These are phyloP conservation scores for Aulostomus chinensis DNA, from an alignment of 2,797 vertebrate genomes.

Conservation along the genomic window DNA sequence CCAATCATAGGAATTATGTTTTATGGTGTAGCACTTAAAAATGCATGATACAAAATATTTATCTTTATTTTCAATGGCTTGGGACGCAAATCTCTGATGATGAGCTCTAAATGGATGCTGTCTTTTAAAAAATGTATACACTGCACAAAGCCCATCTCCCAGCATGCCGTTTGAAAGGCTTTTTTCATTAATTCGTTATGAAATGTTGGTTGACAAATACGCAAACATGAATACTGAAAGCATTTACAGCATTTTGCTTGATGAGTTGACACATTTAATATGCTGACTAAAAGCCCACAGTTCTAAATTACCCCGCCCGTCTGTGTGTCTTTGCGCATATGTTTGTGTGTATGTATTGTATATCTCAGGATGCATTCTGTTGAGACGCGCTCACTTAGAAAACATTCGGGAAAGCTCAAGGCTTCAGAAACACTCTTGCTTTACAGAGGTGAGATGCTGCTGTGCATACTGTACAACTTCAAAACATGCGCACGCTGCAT, in stretches of 20 bases:
- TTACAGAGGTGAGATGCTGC: conserved; percentile 70
- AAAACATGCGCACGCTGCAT: conserved; percentile 64
- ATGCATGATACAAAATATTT: conserved; percentile 84
- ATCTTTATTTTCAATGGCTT: conserved; percentile 70
- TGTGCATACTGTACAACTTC: conserved; percentile 55
- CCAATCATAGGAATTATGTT: conserved; percentile 59
- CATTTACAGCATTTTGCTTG: conserved; percentile 80
- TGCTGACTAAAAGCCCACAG: conserved; percentile 82
- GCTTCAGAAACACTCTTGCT: conserved; percentile 69
- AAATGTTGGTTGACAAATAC: conserved; percentile 86
- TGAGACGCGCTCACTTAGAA: conserved; percentile 61
- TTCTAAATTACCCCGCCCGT: conserved; percentile 54
- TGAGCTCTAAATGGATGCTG: conserved; percentile 78
- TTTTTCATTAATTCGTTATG: conserved; percentile 84
- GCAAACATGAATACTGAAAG: conserved; percentile 84
- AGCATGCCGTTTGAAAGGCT: conserved; percentile 72
- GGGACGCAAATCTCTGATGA: conserved; percentile 77
- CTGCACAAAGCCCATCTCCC: conserved; percentile 71
- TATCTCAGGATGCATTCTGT: conserved; percentile 51
- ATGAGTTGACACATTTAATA: conserved; percentile 83
- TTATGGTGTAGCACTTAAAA: conserved; percentile 72
- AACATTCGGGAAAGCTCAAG: conserved; percentile 64
- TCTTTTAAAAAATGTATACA: conserved; percentile 82
- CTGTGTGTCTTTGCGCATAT: conserved; percentile 4
- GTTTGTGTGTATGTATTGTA: conserved; percentile 23